Evolutionary conservation across 2,888 invertebrate genomes (phyloP), one percentile per base, ranked within the genome.

Genomic region (Rotaria macrura): DNA sequence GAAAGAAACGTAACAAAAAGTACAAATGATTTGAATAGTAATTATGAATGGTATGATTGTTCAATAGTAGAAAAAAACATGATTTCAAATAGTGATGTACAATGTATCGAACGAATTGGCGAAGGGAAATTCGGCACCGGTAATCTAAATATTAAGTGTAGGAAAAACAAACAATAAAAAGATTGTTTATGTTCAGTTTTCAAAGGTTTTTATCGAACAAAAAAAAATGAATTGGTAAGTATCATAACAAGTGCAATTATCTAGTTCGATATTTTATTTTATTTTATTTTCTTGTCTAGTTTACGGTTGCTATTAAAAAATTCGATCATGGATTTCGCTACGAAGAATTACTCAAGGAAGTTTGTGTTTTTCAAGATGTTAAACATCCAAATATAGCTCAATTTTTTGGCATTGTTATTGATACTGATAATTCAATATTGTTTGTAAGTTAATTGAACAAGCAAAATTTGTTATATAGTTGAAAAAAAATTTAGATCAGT

Each of bases 161-260:
- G 3, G 49, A 17, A 57, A 57, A 57, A 29, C 9, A 14, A n/a
- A 10, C 43, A 7, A 4, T 57, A 12, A 0, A 3, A 0, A 4
- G 10, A 1, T 65, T 65, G 20, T 25, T 34, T 20, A 34, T 65
- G 0, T 65, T 34, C 34, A 43, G 79, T 79, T 43, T 43, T n/a
- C 4, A 79, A 79, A 79, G 79, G 43, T n/a, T 79, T 79, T 25
- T 79, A 43, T 40, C 25, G 79, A 79, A 79, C 79, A 43, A 79
- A 79, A 79, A 25, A 43, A 79, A 79, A 79, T 43, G 79, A 79
- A 40, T n/a, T 79, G 5, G 79, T 79, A 43, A 23, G 43, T 40
- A n/a, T 4, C 3, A 79, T 43, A 3, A 10, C 10, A 20, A 25
- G 12, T 4, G 34, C n/a, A 12, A 43, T n/a, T n/a, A n/a, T n/a